Percentiles rank a stretch among this genome's conserved stretches.
phyloP scores from a whole-genome alignment of 2,113 vertebrate species.

The Lycaon pictus region DNA sequence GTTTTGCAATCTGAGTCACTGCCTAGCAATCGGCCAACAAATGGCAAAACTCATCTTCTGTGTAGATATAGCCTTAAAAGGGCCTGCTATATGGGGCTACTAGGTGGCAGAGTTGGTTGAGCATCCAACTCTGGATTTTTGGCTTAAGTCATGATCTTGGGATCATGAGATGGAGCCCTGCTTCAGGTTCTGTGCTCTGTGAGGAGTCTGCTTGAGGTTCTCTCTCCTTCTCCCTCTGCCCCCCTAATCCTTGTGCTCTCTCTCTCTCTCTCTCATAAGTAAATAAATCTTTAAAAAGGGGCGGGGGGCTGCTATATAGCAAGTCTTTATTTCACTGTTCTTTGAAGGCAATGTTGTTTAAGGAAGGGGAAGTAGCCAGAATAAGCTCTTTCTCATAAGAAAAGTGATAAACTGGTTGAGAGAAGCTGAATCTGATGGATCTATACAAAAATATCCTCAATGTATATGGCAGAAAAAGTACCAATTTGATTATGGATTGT shows the following conservation, averaged over 20 bases:
- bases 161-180: background rate
- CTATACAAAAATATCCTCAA: conserved; percentile 24
- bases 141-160: background rate
- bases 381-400: conserved; percentile 51
- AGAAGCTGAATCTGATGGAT: conserved; percentile 22
- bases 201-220: background rate
- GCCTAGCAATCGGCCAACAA: background rate
- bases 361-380: conserved; percentile 56
- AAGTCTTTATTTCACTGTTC: conserved; percentile 54
- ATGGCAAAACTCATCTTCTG: conserved; percentile 28
- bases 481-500: background rate
- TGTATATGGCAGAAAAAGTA: conserved; percentile 43
- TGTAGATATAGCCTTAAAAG: conserved; percentile 44
- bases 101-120: background rate
- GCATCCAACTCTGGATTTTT: background rate
- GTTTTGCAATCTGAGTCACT: background rate
- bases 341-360: conserved; percentile 52
- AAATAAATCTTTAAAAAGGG: background rate
- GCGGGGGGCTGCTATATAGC: background rate
- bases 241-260: background rate
- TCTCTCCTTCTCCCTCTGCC: background rate
- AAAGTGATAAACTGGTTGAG: conserved; percentile 52
- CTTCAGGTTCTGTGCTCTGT: background rate
- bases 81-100: background rate
- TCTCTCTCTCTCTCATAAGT: background rate